Conservation (phyloP, 2,888 invertebrate genomes). For the Ennomos quercinarius region DNA sequence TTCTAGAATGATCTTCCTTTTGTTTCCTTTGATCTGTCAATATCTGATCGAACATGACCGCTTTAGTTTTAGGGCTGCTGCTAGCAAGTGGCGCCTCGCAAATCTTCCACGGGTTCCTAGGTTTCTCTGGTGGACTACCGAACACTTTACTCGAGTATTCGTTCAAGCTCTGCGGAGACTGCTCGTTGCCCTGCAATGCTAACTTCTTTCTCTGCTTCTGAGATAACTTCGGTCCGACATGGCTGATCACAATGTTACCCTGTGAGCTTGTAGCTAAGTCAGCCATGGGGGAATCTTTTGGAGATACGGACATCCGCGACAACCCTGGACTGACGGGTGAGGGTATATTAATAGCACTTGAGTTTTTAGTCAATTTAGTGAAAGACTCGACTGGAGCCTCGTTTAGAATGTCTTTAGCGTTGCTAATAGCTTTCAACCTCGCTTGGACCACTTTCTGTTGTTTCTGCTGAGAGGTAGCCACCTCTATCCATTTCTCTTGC, state of each 20-base stretch:
- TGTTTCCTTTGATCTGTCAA: constrained; percentile 90
- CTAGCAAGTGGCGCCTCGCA: constrained; percentile 60
- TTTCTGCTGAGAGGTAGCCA: constrained; percentile 72
- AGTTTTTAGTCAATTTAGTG: constrained; percentile 68
- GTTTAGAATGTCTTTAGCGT: constrained; percentile 71
- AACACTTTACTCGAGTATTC: constrained; percentile 61
- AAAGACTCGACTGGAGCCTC: constrained; percentile 69
- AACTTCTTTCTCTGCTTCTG: constrained; percentile 88
- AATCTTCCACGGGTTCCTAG: constrained; percentile 80
- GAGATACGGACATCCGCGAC: constrained; percentile 68
- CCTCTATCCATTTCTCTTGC: constrained; percentile 79
- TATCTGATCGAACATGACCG: constrained; percentile 83
- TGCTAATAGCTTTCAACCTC: constrained; percentile 73
- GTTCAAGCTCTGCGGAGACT: constrained; percentile 58
- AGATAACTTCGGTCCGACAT: constrained; percentile 84
- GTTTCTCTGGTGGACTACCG: constrained; percentile 70
- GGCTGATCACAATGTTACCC: constrained; percentile 69
- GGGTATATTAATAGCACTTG: constrained; percentile 54
- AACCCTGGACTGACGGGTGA: constrained; percentile 48
- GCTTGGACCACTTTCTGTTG: constrained; percentile 81
- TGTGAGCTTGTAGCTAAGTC: constrained; percentile 64
- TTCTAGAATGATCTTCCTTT: constrained; percentile 89
- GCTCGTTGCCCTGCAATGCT: constrained; percentile 75
- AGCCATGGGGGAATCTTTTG: constrained; percentile 60
- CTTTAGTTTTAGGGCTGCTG: constrained; percentile 72